Evolutionary conservation across 2,797 vertebrate species (phyloP).

Genomic region (Malurus splendens): DNA sequence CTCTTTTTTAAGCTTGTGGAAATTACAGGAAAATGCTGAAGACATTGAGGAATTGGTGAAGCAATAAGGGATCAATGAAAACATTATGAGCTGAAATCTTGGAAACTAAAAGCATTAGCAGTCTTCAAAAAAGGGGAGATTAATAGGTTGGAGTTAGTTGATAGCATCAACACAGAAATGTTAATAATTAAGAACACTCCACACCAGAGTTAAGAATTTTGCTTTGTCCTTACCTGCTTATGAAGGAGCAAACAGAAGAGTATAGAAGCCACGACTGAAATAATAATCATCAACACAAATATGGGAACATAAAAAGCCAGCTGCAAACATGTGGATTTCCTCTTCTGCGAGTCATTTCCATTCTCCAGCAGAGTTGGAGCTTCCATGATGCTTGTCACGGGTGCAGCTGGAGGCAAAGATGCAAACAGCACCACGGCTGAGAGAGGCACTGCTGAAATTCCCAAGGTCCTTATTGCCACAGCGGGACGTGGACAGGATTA

Average conservation of each 20-base stretch:
- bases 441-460: neutral
- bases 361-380: neutral
- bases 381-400: neutral
- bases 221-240: slow-evolving; percentile 40
- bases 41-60: neutral
- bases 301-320: neutral
- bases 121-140: neutral
- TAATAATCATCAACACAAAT: neutral
- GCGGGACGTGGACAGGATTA: neutral
- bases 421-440: neutral
- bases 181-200: neutral
- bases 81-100: neutral
- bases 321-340: rapidly evolving
- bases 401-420: neutral
- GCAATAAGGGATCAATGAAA: neutral
- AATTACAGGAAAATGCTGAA: neutral
- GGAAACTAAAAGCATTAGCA: neutral
- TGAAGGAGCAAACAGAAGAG: neutral
- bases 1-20: neutral
- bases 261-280: neutral
- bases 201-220: neutral
- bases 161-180: neutral
- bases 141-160: neutral
- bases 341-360: neutral
- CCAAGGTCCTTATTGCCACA: neutral